Conservation (phyloP, 2,113 vertebrate genomes). For the Carlito syrichta region DNA sequence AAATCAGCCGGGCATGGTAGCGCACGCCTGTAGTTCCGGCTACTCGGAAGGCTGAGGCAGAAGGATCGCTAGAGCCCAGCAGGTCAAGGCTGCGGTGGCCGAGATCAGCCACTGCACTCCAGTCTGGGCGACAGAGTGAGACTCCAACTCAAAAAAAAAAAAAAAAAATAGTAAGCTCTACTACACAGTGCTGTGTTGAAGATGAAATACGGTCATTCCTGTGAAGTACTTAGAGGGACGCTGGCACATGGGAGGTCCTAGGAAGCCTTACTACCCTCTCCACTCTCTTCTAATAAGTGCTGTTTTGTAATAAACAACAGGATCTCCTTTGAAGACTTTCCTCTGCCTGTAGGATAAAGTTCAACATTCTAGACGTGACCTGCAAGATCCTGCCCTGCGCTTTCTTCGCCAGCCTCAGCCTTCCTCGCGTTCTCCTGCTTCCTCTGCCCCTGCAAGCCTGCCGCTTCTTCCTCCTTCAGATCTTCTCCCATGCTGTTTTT, state of each 20-base stretch:
- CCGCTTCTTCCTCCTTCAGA: not conserved
- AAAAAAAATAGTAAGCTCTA: not conserved
- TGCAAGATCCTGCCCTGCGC: not conserved
- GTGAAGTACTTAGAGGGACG: not conserved
- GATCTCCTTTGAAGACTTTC: not conserved
- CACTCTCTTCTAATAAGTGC: not conserved
- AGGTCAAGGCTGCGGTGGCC: no score
- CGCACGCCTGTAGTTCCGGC: no score
- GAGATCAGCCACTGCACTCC: no score
- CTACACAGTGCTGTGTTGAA: not conserved
- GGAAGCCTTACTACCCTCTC: not conserved
- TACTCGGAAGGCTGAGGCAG: no score
- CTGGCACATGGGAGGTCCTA: not conserved
- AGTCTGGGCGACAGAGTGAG: no score
- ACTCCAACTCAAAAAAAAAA: no score
- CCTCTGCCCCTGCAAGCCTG: not conserved
- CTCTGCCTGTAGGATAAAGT: not conserved
- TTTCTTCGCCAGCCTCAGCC: not conserved
- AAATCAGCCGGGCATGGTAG: no score
- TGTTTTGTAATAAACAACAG: not conserved
- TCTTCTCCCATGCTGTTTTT: not conserved
- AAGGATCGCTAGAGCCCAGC: no score
- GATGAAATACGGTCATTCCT: not conserved
- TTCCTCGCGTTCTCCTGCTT: not conserved
- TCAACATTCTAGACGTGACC: not conserved